phyloP scores from a whole-genome alignment of 64 coral and sea anemone species.

The Catalaphyllia jardinei region DNA sequence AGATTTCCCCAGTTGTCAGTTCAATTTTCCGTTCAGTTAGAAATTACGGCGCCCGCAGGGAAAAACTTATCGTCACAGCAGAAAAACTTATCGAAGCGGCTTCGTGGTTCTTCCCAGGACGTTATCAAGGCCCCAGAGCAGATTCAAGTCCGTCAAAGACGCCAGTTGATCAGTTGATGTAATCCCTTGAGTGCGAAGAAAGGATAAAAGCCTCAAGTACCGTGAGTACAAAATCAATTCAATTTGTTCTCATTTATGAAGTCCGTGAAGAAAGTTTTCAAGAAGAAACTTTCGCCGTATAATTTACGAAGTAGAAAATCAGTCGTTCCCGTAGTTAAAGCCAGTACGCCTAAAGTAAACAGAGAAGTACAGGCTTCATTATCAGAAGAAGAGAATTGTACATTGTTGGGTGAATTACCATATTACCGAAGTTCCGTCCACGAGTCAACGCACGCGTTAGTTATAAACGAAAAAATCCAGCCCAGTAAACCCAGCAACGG shows the following conservation, averaged over 20 bases:
- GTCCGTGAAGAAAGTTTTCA: not conserved
- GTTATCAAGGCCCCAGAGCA: not conserved
- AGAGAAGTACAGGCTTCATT: not conserved
- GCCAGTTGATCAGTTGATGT: too few species aligned
- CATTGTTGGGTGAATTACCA: not conserved
- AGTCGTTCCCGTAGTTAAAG: not conserved
- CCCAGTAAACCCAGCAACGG: not conserved
- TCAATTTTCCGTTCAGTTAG: too few species aligned
- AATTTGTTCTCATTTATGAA: too few species aligned
- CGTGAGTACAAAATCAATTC: too few species aligned
- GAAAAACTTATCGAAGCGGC: not conserved
- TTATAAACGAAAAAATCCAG: not conserved
- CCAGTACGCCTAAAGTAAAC: conserved; percentile 2
- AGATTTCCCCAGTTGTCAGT: too few species aligned
- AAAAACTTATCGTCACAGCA: conserved; percentile 17
- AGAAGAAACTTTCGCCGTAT: not conserved
- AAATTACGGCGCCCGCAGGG: not conserved
- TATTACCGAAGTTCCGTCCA: not conserved
- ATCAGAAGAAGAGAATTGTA: conserved; percentile 1
- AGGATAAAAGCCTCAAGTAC: too few species aligned
- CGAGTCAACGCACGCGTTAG: not conserved
- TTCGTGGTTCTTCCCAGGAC: not conserved
- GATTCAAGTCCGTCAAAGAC: not conserved
- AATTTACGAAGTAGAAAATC: not conserved
- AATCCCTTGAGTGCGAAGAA: too few species aligned